phyloP scores from a whole-genome alignment of 2,113 vertebrate genomes.

The Pseudorasbora parva region DNA sequence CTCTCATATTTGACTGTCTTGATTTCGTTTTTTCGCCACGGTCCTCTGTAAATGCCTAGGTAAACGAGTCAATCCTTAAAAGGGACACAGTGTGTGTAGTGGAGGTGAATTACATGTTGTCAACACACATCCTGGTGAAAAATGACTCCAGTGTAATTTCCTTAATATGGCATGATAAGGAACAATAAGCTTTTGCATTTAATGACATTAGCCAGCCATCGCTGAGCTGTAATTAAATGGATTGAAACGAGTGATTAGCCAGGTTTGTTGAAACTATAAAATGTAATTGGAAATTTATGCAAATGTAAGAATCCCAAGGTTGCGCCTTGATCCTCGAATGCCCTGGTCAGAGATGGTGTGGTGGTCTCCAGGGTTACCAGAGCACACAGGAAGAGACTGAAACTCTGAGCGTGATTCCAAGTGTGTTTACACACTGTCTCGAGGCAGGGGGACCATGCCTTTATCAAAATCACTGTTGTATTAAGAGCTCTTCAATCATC shows the following conservation, averaged over 20 bases:
- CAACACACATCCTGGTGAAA: slow-evolving; percentile 40
- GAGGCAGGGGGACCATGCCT: neutral
- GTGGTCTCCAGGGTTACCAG: slow-evolving; percentile 13
- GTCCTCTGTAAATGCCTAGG: neutral
- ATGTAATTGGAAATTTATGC: slow-evolving; percentile 67
- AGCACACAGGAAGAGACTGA: neutral
- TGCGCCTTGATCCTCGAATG: slow-evolving; percentile 20
- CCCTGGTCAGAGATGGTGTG: slow-evolving; percentile 24
- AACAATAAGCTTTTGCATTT: slow-evolving; percentile 65
- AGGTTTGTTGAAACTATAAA: slow-evolving; percentile 62
- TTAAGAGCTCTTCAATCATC: slow-evolving; percentile 17
- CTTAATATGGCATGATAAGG: slow-evolving; percentile 62
- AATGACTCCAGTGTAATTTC: slow-evolving; percentile 58
- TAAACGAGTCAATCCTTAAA: slow-evolving; percentile 43
- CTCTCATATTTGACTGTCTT: slow-evolving; percentile 34
- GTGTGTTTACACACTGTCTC: slow-evolving; percentile 7
- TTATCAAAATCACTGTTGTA: slow-evolving; percentile 29
- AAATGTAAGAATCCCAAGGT: slow-evolving; percentile 56
- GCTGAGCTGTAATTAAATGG: slow-evolving; percentile 63
- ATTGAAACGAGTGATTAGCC: slow-evolving; percentile 66
- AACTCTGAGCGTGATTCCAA: neutral
- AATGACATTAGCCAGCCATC: slow-evolving; percentile 64
- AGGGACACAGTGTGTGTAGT: slow-evolving; percentile 6
- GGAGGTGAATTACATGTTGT: slow-evolving; percentile 42
- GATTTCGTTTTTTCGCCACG: slow-evolving; percentile 35